Evolutionary conservation across 2,888 invertebrate species (phyloP).

Genomic region (Hypercompe scribonia): DNA sequence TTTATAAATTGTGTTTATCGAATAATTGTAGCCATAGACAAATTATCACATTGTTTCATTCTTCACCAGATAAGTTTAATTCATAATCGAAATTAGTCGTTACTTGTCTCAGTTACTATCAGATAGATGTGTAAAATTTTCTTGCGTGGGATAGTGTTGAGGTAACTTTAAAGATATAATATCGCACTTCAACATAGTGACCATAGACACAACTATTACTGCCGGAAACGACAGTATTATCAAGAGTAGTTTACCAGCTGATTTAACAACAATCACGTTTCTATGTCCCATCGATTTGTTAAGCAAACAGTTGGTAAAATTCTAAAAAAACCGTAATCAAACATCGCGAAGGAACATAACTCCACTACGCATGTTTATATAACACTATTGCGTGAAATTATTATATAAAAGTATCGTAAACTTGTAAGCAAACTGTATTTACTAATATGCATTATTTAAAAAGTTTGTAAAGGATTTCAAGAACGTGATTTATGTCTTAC

Average conservation of each 20-base stretch:
- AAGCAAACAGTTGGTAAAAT: background rate
- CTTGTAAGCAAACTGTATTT: conserved; percentile 8
- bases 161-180: too few relatives aligned
- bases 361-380: conserved; percentile 23
- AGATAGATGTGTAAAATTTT: background rate
- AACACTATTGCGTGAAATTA: conserved; percentile 24
- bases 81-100: background rate
- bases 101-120: background rate
- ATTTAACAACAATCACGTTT: background rate
- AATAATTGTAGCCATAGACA: too few relatives aligned
- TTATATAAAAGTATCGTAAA: conserved; percentile 25
- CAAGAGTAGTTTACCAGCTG: background rate
- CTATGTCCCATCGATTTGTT: background rate
- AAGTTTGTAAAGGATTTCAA: conserved; percentile 8
- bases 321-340: background rate
- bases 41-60: too few relatives aligned
- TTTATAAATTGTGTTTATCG: too few relatives aligned
- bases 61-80: too few relatives aligned
- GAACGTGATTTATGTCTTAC: background rate
- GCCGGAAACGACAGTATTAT: background rate
- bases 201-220: too few relatives aligned
- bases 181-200: too few relatives aligned
- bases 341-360: conserved; percentile 8
- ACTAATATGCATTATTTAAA: conserved; percentile 11
- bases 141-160: too few relatives aligned